A percentile compares a stretch with the other conserved stretches of the same genome.
Conservation (phyloP, 1,140 invertebrate genomes). For the Drosophila biarmipes region DNA sequence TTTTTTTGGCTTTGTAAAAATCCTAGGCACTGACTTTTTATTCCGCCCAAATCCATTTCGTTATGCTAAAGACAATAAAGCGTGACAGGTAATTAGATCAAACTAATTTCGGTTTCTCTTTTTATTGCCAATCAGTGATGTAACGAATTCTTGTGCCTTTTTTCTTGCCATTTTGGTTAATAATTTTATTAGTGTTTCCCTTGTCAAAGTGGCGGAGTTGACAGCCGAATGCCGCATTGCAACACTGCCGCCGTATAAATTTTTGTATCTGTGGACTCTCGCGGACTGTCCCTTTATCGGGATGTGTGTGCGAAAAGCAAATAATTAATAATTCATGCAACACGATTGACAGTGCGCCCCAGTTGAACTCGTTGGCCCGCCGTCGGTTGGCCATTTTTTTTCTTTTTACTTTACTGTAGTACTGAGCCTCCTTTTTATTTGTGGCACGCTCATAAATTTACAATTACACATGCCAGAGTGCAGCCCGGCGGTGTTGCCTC, state of each 20-base stretch:
- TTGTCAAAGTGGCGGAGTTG: conserved; percentile 55
- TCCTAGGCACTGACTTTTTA: conserved; percentile 17
- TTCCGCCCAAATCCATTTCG: conserved; percentile 49
- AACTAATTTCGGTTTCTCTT: conserved; percentile 72
- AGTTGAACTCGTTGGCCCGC: conserved; percentile 65
- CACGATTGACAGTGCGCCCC: conserved; percentile 76
- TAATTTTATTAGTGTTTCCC: conserved; percentile 64
- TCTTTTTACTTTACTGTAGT: conserved; percentile 7
- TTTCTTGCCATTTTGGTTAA: conserved; percentile 38
- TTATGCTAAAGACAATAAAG: conserved; percentile 65
- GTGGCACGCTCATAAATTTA: conserved; percentile 72
- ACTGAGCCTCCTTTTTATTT: conserved; percentile 47
- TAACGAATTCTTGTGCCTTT: conserved; percentile 26
- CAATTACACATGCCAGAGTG: conserved; percentile 70
- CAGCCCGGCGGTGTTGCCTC: conserved; percentile 10
- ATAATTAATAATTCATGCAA: conserved; percentile 80
- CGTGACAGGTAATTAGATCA: conserved; percentile 84
- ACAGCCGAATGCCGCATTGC: conserved; percentile 66
- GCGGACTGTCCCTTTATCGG: conserved; percentile 6
- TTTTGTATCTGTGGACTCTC: conserved; percentile 10
- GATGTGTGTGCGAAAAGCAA: conserved; percentile 68
- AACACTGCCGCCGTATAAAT: conserved; percentile 51
- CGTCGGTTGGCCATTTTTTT: conserved; percentile 4
- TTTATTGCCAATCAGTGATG: conserved; percentile 69
- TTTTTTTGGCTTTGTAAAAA: neutral